phyloP scores from a whole-genome alignment of 2,888 invertebrate genomes.

The Rhagophthalmus giganteus region DNA sequence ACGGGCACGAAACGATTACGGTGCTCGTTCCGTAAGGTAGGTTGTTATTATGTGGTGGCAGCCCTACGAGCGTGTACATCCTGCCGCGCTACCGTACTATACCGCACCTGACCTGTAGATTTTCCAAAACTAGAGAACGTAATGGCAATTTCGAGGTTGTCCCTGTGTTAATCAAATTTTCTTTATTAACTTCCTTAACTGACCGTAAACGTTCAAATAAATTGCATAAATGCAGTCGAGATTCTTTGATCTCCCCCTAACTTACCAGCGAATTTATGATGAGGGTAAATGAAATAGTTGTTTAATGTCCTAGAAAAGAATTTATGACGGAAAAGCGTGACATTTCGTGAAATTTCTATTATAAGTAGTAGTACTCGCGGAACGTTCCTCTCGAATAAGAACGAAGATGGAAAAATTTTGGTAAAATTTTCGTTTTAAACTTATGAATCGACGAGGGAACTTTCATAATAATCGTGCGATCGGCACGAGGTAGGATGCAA shows the following conservation, averaged over 20 bases:
- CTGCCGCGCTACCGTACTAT: constrained; percentile 41
- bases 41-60: constrained; percentile 56
- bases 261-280: constrained; percentile 19
- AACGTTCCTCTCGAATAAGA: too few species aligned
- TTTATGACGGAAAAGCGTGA: constrained; percentile 17
- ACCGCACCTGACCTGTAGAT: constrained; percentile 1
- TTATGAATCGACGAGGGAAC: too few species aligned
- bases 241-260: constrained; percentile 21
- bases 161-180: constrained; percentile 1
- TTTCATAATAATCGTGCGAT: too few species aligned
- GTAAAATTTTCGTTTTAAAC: background rate
- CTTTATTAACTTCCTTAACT: background rate
- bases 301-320: constrained; percentile 33
- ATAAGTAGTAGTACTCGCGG: too few species aligned
- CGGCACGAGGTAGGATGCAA: constrained; percentile 28
- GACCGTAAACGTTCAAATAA: constrained; percentile 5
- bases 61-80: constrained; percentile 49
- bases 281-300: constrained; percentile 31
- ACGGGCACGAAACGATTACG: constrained; percentile 54
- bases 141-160: too few species aligned
- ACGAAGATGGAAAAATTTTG: too few species aligned
- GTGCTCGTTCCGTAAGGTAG: constrained; percentile 46
- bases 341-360: background rate
- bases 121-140: too few species aligned
- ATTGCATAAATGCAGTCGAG: constrained; percentile 26